Evolutionary conservation across 2,113 vertebrate species (phyloP).

Genomic region (Oxygymnocypris stewartii): DNA sequence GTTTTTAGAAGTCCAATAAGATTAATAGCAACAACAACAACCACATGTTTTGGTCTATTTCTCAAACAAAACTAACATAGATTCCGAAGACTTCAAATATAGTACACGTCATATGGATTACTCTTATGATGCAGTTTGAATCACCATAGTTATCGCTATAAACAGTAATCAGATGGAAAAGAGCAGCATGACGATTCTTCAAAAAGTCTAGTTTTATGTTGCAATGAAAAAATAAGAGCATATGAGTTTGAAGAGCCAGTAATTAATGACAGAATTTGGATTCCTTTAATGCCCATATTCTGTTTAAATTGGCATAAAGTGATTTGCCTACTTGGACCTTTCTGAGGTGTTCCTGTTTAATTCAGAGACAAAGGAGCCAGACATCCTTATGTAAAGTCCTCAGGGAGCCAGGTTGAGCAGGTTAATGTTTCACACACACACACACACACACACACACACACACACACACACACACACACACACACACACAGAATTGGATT

Average conservation of each 20-base stretch:
- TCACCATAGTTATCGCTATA: neutral
- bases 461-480: constrained; percentile 17
- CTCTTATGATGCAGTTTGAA: neutral
- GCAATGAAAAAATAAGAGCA: neutral
- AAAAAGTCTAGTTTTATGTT: neutral
- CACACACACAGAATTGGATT: neutral
- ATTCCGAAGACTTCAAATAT: neutral
- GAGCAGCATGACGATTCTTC: neutral
- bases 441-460: neutral
- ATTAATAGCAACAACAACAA: neutral
- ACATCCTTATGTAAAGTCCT: neutral
- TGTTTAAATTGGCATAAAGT: neutral
- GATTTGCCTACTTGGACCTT: neutral
- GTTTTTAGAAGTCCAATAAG: neutral
- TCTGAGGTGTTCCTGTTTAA: constrained; percentile 5
- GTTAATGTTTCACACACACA: constrained; percentile 14
- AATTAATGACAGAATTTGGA: neutral
- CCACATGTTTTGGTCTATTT: too few relatives aligned
- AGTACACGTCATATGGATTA: neutral
- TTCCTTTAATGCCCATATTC: neutral
- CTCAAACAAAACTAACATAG: too few relatives aligned
- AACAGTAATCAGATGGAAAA: neutral
- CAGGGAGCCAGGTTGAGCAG: constrained; percentile 20
- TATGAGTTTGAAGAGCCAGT: neutral
- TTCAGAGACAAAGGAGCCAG: constrained; percentile 12